Percentiles rank a stretch among this genome's conserved stretches.
phyloP scores from a whole-genome alignment of 2,797 vertebrate genomes.

The Lateolabrax maculatus region DNA sequence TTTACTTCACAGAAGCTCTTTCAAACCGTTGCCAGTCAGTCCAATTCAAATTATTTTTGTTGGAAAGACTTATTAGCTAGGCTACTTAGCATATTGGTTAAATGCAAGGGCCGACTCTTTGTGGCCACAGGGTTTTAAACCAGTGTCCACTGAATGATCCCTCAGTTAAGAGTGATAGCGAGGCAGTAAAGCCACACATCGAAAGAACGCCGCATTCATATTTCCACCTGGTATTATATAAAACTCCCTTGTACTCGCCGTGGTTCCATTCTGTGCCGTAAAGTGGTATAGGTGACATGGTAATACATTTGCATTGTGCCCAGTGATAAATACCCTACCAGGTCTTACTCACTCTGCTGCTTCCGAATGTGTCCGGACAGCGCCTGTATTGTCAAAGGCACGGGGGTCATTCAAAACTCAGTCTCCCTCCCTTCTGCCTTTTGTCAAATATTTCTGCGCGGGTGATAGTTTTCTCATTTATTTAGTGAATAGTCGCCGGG shows the following conservation, averaged over 20 bases:
- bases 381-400: slow-evolving; percentile 81
- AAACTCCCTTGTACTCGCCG: slow-evolving; percentile 72
- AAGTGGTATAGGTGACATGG: slow-evolving; percentile 88
- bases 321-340: slow-evolving; percentile 88
- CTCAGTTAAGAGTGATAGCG: slow-evolving; percentile 51
- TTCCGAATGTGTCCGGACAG: slow-evolving; percentile 83
- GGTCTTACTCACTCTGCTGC: slow-evolving; percentile 86
- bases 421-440: slow-evolving; percentile 77
- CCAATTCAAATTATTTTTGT: slow-evolving; percentile 51
- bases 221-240: slow-evolving; percentile 71
- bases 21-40: slow-evolving; percentile 5
- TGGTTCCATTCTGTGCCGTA: slow-evolving; percentile 78
- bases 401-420: slow-evolving; percentile 85
- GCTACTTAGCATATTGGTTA: slow-evolving; percentile 66
- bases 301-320: slow-evolving; percentile 89
- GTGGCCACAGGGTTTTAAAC: slow-evolving; percentile 53
- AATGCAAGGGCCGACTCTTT: slow-evolving; percentile 61
- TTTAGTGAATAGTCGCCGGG: slow-evolving; percentile 87
- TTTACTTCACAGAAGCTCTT: slow-evolving; percentile 49
- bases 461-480: slow-evolving; percentile 90
- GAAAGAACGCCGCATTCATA: slow-evolving; percentile 62
- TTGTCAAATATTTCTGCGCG: slow-evolving; percentile 84
- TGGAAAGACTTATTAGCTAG: slow-evolving; percentile 47
- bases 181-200: slow-evolving; percentile 46
- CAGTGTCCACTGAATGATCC: slow-evolving; percentile 70